These are phyloP conservation scores for Anagyrus pseudococci DNA, from an alignment of 2,888 invertebrate genomes.

Conservation along the genomic window DNA sequence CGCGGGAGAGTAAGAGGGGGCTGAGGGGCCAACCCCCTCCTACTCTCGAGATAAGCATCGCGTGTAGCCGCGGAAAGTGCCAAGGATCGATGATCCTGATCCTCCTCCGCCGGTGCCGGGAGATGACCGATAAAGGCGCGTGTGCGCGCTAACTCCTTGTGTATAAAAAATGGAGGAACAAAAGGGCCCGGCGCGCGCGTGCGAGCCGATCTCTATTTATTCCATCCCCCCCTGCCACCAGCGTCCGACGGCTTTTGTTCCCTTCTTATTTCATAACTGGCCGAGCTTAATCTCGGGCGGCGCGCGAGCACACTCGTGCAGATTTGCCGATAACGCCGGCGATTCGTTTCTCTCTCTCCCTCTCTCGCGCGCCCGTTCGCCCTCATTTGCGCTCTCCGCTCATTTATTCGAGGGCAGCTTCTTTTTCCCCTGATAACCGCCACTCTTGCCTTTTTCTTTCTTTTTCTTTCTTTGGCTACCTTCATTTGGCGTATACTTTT, in stretches of 20 bases:
- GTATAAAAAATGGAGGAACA: constrained; percentile 22
- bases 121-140: neutral
- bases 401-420: constrained; percentile 19
- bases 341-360: constrained; percentile 20
- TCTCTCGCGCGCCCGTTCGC: no score
- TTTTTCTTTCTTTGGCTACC: neutral
- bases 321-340: constrained; percentile 16
- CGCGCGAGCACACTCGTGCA: neutral
- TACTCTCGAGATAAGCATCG: constrained; percentile 45
- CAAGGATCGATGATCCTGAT: constrained; percentile 40
- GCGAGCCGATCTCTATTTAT: constrained; percentile 27
- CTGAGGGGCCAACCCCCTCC: no score
- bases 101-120: constrained; percentile 16
- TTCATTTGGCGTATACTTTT: no score
- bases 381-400: constrained; percentile 22
- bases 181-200: constrained; percentile 20
- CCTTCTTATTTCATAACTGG: constrained; percentile 29
- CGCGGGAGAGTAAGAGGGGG: constrained; percentile 21
- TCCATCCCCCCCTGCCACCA: neutral
- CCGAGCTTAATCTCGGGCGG: constrained; percentile 27
- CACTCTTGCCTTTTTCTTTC: neutral
- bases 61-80: constrained; percentile 39
- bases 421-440: no score
- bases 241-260: constrained; percentile 3
- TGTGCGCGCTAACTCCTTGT: neutral